Conservation (phyloP, 2,113 vertebrate species). For the Lophius piscatorius region DNA sequence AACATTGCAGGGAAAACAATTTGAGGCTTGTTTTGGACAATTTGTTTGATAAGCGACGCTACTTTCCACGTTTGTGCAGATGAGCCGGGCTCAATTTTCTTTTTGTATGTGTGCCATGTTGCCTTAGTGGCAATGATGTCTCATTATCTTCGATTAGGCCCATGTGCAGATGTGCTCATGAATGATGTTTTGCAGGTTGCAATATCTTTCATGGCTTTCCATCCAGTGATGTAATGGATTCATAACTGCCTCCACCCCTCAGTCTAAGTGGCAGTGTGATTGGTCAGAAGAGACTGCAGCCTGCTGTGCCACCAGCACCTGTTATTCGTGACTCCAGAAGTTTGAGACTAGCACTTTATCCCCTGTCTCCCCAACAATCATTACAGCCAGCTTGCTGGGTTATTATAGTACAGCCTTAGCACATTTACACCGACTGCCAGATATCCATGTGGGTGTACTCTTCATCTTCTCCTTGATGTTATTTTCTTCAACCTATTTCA, state of each 20-base stretch:
- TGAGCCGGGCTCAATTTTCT: slow-evolving; percentile 52
- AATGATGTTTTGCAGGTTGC: slow-evolving; percentile 52
- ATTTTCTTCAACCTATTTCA: slow-evolving; percentile 70
- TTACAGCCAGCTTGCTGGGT: slow-evolving; percentile 74
- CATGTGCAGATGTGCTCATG: slow-evolving; percentile 53
- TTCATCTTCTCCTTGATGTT: slow-evolving; percentile 68
- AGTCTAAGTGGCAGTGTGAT: slow-evolving; percentile 23
- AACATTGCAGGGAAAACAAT: slow-evolving; percentile 71
- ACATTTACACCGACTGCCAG: slow-evolving; percentile 72
- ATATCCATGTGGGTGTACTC: slow-evolving; percentile 67
- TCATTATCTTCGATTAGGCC: slow-evolving; percentile 69
- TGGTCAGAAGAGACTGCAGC: slow-evolving; percentile 46
- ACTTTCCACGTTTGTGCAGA: slow-evolving; percentile 42
- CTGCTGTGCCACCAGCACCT: slow-evolving; percentile 68
- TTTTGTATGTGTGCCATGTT: slow-evolving; percentile 52
- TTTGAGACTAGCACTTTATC: slow-evolving; percentile 75
- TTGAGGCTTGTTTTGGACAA: slow-evolving; percentile 68
- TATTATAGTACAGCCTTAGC: slow-evolving; percentile 74
- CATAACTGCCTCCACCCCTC: slow-evolving; percentile 41
- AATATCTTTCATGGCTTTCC: slow-evolving; percentile 44
- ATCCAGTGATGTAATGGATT: slow-evolving; percentile 42
- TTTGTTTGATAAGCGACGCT: slow-evolving; percentile 69
- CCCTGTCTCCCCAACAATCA: slow-evolving; percentile 76
- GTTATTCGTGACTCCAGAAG: slow-evolving; percentile 66
- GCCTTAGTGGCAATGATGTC: slow-evolving; percentile 56